Percentiles rank a stretch among this genome's conserved stretches.
These are phyloP conservation scores for Hipposideros armiger DNA, from an alignment of 2,113 vertebrate genomes.

Conservation along the genomic window DNA sequence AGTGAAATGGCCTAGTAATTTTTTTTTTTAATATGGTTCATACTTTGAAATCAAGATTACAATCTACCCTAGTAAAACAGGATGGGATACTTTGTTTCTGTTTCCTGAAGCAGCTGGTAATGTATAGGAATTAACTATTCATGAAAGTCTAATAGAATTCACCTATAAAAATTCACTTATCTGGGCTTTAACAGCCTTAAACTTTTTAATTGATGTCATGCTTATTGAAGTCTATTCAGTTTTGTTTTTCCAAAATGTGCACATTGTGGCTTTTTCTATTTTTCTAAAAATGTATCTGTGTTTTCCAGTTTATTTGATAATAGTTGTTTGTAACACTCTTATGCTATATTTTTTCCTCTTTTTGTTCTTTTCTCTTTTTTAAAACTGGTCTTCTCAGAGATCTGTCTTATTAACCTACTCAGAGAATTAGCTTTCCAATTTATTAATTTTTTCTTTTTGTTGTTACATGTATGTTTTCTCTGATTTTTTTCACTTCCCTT, in stretches of 20 bases:
- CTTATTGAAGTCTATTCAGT: neutral
- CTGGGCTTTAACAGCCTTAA: neutral
- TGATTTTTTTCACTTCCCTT: slow-evolving; percentile 24
- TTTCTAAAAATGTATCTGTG: slow-evolving; percentile 22
- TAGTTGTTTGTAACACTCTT: neutral
- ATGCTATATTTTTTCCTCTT: neutral
- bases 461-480: slow-evolving; percentile 15
- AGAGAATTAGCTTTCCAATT: neutral
- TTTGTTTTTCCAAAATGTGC: neutral
- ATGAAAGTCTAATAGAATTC: neutral
- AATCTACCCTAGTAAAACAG: neutral
- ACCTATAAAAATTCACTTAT: neutral
- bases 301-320: neutral
- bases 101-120: neutral
- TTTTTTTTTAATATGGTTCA: slow-evolving; percentile 6
- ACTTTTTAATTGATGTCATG: neutral
- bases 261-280: slow-evolving; percentile 2
- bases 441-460: slow-evolving; percentile 16
- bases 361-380: neutral
- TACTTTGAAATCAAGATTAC: slow-evolving; percentile 21
- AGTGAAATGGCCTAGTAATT: neutral
- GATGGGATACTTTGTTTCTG: neutral
- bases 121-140: neutral
- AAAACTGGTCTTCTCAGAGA: neutral
- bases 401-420: neutral